Percentiles rank a stretch among this genome's conserved stretches.
Conservation (phyloP, 2,888 invertebrate genomes). For the Apeira syringaria region DNA sequence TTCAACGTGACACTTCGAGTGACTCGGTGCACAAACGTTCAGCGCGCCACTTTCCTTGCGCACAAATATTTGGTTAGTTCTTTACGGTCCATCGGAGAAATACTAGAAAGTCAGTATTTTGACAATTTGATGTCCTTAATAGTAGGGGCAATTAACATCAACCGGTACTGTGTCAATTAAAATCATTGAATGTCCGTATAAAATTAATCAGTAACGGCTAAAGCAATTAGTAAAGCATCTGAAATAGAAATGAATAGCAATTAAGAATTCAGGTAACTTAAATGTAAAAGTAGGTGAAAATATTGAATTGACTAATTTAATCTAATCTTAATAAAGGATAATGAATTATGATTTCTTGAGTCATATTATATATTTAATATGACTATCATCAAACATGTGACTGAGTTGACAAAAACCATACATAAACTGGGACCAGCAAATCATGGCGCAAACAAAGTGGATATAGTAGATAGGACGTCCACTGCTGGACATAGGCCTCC, state of each 20-base stretch:
- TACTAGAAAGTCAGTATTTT: conserved; percentile 34
- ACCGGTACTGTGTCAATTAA: conserved; percentile 33
- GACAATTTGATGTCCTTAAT: conserved; percentile 36
- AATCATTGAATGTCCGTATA: conserved; percentile 26
- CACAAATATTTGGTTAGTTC: conserved; percentile 68
- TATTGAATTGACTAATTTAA: no score
- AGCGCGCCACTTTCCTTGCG: conserved; percentile 77
- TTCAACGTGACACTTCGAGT: conserved; percentile 79
- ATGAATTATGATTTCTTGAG: no score
- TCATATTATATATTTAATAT: no score
- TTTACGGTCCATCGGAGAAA: conserved; percentile 32
- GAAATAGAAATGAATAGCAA: conserved; percentile 17
- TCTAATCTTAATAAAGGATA: no score
- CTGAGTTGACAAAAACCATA: no score
- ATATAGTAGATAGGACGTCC: no score
- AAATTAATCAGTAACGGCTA: conserved; percentile 28
- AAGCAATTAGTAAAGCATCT: conserved; percentile 27
- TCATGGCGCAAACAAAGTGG: no score
- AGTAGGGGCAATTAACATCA: conserved; percentile 31
- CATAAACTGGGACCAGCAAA: no score
- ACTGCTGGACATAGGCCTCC: no score
- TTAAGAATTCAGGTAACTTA: no score
- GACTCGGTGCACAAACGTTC: conserved; percentile 59
- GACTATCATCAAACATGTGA: no score
- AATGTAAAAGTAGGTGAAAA: no score